Conservation (phyloP, 1,140 invertebrate genomes). For the Pseudomyrmex flavicornis region DNA sequence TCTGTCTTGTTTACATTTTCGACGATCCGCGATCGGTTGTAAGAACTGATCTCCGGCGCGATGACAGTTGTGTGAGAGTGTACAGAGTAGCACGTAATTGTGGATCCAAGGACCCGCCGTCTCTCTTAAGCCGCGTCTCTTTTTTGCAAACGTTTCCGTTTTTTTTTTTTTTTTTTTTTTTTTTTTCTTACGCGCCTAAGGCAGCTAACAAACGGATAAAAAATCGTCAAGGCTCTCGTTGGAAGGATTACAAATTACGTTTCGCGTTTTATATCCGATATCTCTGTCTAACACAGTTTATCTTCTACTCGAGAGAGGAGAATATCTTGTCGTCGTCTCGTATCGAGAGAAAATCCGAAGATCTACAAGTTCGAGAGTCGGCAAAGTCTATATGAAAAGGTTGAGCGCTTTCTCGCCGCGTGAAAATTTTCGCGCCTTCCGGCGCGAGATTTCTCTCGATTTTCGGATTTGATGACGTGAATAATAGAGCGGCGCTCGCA, state of each 20-base stretch:
- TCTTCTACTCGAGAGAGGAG: conserved; percentile 25
- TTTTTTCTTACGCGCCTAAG: conserved; percentile 54
- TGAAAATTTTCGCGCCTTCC: not conserved
- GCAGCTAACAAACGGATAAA: conserved; percentile 67
- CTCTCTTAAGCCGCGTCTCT: not conserved
- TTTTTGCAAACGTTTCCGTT: not conserved
- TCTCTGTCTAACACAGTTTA: conserved; percentile 18
- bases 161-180: not conserved
- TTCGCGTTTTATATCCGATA: conserved; percentile 27
- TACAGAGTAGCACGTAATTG: conserved; percentile 16
- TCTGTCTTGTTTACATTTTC: conserved; percentile 25
- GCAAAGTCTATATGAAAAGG: not conserved
- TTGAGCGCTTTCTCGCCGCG: no score
- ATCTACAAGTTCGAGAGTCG: conserved; percentile 7
- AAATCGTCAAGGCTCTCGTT: conserved; percentile 71
- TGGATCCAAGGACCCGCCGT: conserved; percentile 10
- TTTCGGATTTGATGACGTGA: not conserved
- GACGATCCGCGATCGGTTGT: not conserved
- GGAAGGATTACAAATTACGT: conserved; percentile 70
- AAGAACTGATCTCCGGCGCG: conserved; percentile 26
- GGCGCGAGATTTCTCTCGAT: not conserved
- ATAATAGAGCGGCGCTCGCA: not conserved
- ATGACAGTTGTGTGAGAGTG: conserved; percentile 1
- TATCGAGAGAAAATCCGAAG: not conserved
- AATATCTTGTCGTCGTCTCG: conserved; percentile 3